Evolutionary conservation across 2,113 vertebrate genomes (phyloP), one percentile per base, ranked within the genome.

Genomic region (Callaeas wilsoni): DNA sequence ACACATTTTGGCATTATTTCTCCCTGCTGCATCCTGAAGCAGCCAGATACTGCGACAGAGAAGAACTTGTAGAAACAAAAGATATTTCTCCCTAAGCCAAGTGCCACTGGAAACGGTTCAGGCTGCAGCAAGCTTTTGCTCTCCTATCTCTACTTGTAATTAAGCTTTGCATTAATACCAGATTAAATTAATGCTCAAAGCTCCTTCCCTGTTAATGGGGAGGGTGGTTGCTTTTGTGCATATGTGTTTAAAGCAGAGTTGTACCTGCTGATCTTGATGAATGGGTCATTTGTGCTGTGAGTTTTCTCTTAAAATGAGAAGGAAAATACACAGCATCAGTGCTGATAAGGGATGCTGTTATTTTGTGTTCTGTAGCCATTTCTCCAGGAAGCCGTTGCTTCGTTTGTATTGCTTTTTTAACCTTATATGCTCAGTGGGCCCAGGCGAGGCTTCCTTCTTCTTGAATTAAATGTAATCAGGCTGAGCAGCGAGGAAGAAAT

Each of bases 381-480:
- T 81, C 74, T 91, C 35, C 67, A 62, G 79, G 80, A 92, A 96
- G 93, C 84, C 0, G 22, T 46, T 70, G 73, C 96, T 94, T 96
- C 93, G 93, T 97, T 96, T 96, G 90, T 95, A 95, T 94, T 97
- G 94, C 96, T 97, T 97, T 94, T 95, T 97, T 97, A 95, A 96
- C 96, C 96, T 98, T 96, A 87, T 84, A 91, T 84, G 80, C 88
- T 97, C 83, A 78, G 87, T 96, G 86, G 91, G 87, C 78, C 92
- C 78, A 91, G 87, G 62, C 78, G 1, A 90, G 70, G 87, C 70
- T 87, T 83, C 73, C 97, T 97, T 96, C 96, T 97, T 97, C 87
- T 94, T 78, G 91, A 97, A 95, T 97, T 96, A 97, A 97, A 97
- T 97, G 83, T 94, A 96, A 97, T 86, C 96, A 97, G 63, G 71